phyloP scores from a whole-genome alignment of 2,113 vertebrate species.

The Oceanodroma tethys region DNA sequence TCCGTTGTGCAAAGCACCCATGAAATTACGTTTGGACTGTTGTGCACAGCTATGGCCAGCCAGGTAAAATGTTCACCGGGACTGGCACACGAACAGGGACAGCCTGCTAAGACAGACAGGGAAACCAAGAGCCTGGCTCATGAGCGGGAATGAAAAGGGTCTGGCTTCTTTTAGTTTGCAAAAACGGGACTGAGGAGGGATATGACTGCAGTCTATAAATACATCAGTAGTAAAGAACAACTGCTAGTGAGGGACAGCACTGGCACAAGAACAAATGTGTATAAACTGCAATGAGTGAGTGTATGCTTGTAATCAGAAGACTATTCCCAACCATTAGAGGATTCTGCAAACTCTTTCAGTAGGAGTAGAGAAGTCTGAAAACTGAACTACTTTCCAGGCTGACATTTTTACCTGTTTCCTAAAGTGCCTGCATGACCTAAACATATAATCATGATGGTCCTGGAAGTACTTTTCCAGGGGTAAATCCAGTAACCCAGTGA shows the following conservation, averaged over 20 bases:
- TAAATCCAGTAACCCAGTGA: background rate
- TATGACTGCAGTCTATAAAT: background rate
- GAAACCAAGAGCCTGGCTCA: background rate
- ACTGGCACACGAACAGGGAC: background rate
- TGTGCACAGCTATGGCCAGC: too few species aligned
- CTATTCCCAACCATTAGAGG: background rate
- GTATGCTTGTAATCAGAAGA: background rate
- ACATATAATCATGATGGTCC: background rate
- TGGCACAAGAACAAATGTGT: background rate
- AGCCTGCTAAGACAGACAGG: background rate
- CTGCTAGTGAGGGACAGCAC: background rate
- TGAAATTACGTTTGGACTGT: background rate
- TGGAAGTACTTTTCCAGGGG: background rate
- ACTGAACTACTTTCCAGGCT: background rate
- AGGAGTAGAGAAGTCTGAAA: background rate
- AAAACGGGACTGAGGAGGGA: background rate
- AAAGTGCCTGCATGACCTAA: background rate
- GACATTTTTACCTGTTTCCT: background rate
- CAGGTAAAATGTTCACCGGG: background rate
- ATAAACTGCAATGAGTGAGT: background rate
- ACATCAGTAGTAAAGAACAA: background rate
- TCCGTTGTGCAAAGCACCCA: accelerated
- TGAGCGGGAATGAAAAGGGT: background rate
- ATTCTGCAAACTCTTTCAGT: background rate
- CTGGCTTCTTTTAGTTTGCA: background rate